Base-by-base conservation (phyloP, 2,797 vertebrate genomes). In the Acrocephalus scirpaceus region DNA sequence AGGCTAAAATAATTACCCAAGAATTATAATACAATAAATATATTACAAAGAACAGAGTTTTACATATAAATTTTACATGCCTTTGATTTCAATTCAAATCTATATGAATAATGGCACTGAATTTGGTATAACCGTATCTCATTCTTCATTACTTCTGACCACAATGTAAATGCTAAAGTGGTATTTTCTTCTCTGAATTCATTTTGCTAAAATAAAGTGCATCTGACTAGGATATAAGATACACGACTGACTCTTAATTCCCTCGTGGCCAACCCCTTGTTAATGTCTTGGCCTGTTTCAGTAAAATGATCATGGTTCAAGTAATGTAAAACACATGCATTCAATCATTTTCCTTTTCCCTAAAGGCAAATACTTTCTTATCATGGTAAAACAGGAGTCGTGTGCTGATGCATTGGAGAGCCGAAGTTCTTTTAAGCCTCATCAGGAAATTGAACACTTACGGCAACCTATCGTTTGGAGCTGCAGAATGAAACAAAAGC, bases 271-370 rank as follows among this genome's bases (percentile, higher is more conserved):
- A 97, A 98, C 97, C 93, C 94, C 90, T 96, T 97, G 96, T 97
- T 98, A 98, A 97, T 97, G 95, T 97, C 96, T 97, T 97, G 96
- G 96, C 96, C 97, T 97, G 95, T 96, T 97, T 97, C 97, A 97
- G 96, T 97, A 97, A 97, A 97, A 97, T 93, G 96, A 97, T 97
- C 97, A 92, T 97, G 94, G 96, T 97, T 97, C 97, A 97, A 98
- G 97, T 97, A 97, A 98, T 97, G 96, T 97, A 97, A 98, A 98
- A 97, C 92, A 97, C 87, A 96, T 70, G 50, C 86, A 73, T 98
- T 97, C 97, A 97, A 97, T 98, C 95, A 95, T 95, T 97, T 97
- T 88, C 94, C 90, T 97, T 97, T 93, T 98, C 97, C 97, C 98
- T 97, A 88, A 96, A 97, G 97, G 97, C 97, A 96, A 96, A 96